Evolutionary conservation across 2,113 vertebrate species (phyloP).

Genomic region (Speoplatyrhinus poulsoni): DNA sequence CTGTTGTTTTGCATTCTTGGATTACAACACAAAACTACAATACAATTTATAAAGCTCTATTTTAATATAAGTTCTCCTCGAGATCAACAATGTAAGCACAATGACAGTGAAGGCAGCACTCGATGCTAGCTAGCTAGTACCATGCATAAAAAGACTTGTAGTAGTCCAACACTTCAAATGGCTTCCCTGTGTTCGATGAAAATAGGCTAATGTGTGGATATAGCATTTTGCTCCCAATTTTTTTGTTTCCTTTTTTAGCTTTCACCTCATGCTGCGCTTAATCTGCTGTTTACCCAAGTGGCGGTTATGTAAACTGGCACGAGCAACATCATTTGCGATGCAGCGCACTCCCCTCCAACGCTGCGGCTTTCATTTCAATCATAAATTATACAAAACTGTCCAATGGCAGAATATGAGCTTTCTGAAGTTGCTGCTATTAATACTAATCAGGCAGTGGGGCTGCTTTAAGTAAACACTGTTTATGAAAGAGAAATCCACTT

Average conservation of each 20-base stretch:
- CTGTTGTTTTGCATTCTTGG: constrained; percentile 10
- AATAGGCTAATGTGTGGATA: constrained; percentile 46
- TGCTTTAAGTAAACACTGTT: constrained; percentile 71
- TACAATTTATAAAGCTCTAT: not conserved
- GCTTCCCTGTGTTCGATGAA: constrained; percentile 26
- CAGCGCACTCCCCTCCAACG: constrained; percentile 43
- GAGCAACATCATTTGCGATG: constrained; percentile 65
- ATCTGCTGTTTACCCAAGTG: constrained; percentile 64
- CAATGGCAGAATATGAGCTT: constrained; percentile 73
- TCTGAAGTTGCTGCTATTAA: constrained; percentile 79
- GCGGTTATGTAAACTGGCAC: constrained; percentile 66
- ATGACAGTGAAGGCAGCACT: constrained; percentile 31
- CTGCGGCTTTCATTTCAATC: constrained; percentile 69
- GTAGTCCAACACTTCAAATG: constrained; percentile 59
- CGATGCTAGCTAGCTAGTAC: constrained; percentile 13
- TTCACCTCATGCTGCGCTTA: constrained; percentile 30
- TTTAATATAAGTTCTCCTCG: not conserved
- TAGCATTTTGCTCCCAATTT: constrained; percentile 59
- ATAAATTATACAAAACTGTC: constrained; percentile 79
- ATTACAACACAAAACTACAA: not conserved
- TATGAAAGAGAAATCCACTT: constrained; percentile 49
- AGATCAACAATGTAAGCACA: constrained; percentile 21
- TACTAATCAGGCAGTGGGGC: constrained; percentile 74
- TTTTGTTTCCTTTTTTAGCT: not conserved
- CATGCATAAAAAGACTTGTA: constrained; percentile 63